phyloP scores from a whole-genome alignment of 2,888 invertebrate species.

The Andrena haemorrhoa region DNA sequence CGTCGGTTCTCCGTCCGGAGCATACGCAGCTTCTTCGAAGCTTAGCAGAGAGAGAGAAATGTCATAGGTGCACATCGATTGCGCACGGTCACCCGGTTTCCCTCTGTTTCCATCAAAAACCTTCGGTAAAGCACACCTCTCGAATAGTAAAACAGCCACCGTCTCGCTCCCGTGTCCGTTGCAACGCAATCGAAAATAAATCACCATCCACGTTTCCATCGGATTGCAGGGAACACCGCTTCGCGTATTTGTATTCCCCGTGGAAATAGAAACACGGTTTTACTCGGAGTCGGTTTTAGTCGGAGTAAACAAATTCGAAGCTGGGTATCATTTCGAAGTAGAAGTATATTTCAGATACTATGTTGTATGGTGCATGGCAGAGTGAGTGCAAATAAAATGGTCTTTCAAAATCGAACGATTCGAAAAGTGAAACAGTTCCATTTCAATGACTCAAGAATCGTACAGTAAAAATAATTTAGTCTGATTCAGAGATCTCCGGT shows the following conservation, averaged over 20 bases:
- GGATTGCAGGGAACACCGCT: neutral
- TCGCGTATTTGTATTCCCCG: neutral
- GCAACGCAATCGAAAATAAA: neutral
- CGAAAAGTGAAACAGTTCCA: neutral
- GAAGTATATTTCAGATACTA: neutral
- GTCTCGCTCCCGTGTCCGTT: neutral
- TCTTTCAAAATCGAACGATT: constrained; percentile 5
- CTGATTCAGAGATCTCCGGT: neutral
- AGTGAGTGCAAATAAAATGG: constrained; percentile 1
- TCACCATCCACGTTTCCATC: neutral
- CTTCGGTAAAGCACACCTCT: constrained; percentile 7
- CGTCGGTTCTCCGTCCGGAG: neutral
- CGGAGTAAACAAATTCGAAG: neutral
- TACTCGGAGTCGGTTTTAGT: neutral
- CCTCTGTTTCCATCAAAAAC: constrained; percentile 58
- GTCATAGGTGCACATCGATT: constrained; percentile 73
- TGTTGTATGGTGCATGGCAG: neutral
- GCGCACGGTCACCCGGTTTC: constrained; percentile 74
- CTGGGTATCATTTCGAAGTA: neutral
- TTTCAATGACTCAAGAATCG: neutral
- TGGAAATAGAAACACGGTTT: neutral
- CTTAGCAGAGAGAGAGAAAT: constrained; percentile 56
- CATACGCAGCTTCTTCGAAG: constrained; percentile 39
- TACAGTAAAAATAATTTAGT: neutral
- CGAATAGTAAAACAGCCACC: neutral